phyloP scores from a whole-genome alignment of 2,888 invertebrate genomes.

The Leptopterna dolabrata region DNA sequence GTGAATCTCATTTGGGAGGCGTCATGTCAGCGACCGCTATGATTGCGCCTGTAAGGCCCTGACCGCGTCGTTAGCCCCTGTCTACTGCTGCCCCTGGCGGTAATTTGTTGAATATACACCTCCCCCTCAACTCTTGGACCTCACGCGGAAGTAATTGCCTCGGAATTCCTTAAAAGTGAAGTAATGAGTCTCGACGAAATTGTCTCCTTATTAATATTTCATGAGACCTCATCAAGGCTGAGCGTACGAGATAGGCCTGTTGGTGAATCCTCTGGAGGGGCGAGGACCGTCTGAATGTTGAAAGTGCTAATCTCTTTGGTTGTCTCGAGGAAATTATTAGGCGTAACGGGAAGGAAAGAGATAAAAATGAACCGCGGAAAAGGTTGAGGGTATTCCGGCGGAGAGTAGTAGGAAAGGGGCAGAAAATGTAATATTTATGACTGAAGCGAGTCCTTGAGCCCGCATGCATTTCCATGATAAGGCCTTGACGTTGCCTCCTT shows the following conservation, averaged over 20 bases:
- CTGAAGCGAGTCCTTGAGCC: constrained; percentile 48
- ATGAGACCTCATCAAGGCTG: constrained; percentile 28
- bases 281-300: background rate
- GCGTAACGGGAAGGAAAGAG: constrained; percentile 40
- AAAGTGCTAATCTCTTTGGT: constrained; percentile 38
- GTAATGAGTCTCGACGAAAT: constrained; percentile 23
- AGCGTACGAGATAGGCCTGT: background rate
- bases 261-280: background rate
- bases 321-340: constrained; percentile 44
- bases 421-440: constrained; percentile 55
- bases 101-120: constrained; percentile 10
- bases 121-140: too few relatives aligned
- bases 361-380: constrained; percentile 38
- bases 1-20: background rate
- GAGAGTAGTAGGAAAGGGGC: background rate
- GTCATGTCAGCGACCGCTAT: background rate
- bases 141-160: constrained; percentile 9
- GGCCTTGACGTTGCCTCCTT: constrained; percentile 44
- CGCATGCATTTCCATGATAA: constrained; percentile 54
- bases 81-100: background rate
- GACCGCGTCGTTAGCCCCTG: background rate
- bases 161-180: constrained; percentile 12
- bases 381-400: constrained; percentile 26
- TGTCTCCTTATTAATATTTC: constrained; percentile 39
- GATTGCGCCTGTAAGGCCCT: background rate